Evolutionary conservation across 2,888 invertebrate genomes (phyloP).

Genomic region (Axea sp.): DNA sequence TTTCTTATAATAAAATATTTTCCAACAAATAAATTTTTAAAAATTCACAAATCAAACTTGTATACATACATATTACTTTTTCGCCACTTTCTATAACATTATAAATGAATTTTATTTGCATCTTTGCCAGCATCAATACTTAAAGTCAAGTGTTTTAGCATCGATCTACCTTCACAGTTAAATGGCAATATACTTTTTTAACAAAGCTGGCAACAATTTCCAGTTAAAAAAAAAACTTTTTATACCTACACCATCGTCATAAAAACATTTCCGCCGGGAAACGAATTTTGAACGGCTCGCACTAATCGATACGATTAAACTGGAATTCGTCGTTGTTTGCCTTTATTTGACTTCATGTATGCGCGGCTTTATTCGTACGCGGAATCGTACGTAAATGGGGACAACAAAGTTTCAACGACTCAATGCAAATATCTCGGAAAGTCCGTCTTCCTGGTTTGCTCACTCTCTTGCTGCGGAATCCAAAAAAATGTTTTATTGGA

Average conservation of each 20-base stretch:
- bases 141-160: too few relatives aligned
- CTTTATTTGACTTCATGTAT: constrained; percentile 39
- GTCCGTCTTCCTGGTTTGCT: constrained; percentile 18
- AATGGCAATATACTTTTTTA: too few relatives aligned
- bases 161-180: too few relatives aligned
- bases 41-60: too few relatives aligned
- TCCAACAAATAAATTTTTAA: too few relatives aligned
- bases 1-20: too few relatives aligned
- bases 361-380: constrained; percentile 21
- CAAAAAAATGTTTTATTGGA: constrained; percentile 58
- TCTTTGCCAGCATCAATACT: too few relatives aligned
- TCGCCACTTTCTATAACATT: too few relatives aligned
- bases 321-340: constrained; percentile 33
- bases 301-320: constrained; percentile 47
- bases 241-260: not conserved
- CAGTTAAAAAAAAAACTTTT: too few relatives aligned
- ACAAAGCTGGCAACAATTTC: too few relatives aligned
- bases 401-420: constrained; percentile 57
- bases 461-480: constrained; percentile 40
- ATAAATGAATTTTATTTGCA: too few relatives aligned
- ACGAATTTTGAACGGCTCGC: constrained; percentile 1
- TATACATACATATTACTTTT: too few relatives aligned
- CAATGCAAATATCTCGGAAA: constrained; percentile 56
- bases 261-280: constrained; percentile 12
- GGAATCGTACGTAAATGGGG: constrained; percentile 28